Evolutionary conservation across 2,888 invertebrate genomes (phyloP).

Genomic region (Ectropis crepuscularia): DNA sequence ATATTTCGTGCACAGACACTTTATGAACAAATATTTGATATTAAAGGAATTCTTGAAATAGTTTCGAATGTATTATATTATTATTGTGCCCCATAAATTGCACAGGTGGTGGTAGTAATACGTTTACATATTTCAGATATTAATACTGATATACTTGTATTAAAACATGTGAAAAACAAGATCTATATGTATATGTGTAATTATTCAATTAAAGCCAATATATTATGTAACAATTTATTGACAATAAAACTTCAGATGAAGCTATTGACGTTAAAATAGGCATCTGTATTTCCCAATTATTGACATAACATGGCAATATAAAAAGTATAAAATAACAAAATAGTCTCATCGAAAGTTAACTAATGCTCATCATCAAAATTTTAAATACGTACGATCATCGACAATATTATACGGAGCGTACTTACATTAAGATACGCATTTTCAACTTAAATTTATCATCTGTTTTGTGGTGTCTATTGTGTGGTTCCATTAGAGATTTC

Average conservation of each 20-base stretch:
- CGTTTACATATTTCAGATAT: slow-evolving; percentile 28
- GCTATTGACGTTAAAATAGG: not conserved
- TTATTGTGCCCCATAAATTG: slow-evolving; percentile 32
- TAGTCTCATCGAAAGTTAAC: no score
- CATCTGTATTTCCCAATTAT: no score
- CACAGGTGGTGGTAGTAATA: slow-evolving; percentile 35
- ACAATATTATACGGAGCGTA: no score
- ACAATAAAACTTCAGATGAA: slow-evolving; percentile 1
- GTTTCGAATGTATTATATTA: slow-evolving; percentile 21
- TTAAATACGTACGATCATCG: no score
- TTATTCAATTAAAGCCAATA: not conserved
- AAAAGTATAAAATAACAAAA: no score
- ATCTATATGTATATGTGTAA: not conserved
- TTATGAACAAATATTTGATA: slow-evolving; percentile 40
- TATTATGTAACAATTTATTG: slow-evolving; percentile 1
- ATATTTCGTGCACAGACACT: slow-evolving; percentile 36
- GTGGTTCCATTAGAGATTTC: slow-evolving; percentile 7
- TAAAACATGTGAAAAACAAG: slow-evolving; percentile 16
- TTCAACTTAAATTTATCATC: no score
- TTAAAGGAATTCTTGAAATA: slow-evolving; percentile 37
- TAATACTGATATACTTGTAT: slow-evolving; percentile 1
- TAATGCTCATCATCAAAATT: no score
- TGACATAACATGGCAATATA: no score
- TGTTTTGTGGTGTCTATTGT: not conserved
- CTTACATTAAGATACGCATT: no score